Base-by-base conservation (phyloP, 2,113 vertebrate genomes). In the Bambusicola thoracicus region DNA sequence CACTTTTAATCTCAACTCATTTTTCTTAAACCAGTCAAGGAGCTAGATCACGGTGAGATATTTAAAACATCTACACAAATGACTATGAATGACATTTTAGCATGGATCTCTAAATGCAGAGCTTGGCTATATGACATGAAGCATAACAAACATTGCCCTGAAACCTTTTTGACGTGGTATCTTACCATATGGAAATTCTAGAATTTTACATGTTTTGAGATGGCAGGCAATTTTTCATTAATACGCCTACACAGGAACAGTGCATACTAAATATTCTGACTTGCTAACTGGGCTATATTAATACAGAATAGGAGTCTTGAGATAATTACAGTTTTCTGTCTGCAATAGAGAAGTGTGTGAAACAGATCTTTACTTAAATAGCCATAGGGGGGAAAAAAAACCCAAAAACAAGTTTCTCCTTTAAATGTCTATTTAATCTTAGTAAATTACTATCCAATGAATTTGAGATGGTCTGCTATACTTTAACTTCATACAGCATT, bases 261-360 rank as follows among this genome's bases (percentile, higher is more conserved):
- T 56, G 75, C 66, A 74, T 82, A 34, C 56, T 93, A 61, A 97
- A 85, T 30, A 65, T 89, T 63, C 49, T 87, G 78, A 65, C 79
- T 91, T 78, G 34, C 76, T 94, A 83, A 92, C 81, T 79, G 36
- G 49, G 40, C 69, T 92, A 30, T 86, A 88, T 92, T 86, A 88
- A 73, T 59, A 81, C 2, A 1, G 88, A 92, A 86, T 73, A 73
- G 43, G 58, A 94, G 24, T 76, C 74, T 55, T 40, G 8, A 89
- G 69, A 89, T 93, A 92, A 87, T 93, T 86, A 70, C 58, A 89
- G 49, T 85, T 95, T 85, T 94, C 62, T 81, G 58, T 90, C 62
- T 76, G 55, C 34, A 92, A 89, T 11, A 19, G 68, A 87, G 36
- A 69, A 85, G 24, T 10, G 17, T 72, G 41, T 87, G 88, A 93